phyloP scores from a whole-genome alignment of 2,888 invertebrate species.

The Gari tellinella region DNA sequence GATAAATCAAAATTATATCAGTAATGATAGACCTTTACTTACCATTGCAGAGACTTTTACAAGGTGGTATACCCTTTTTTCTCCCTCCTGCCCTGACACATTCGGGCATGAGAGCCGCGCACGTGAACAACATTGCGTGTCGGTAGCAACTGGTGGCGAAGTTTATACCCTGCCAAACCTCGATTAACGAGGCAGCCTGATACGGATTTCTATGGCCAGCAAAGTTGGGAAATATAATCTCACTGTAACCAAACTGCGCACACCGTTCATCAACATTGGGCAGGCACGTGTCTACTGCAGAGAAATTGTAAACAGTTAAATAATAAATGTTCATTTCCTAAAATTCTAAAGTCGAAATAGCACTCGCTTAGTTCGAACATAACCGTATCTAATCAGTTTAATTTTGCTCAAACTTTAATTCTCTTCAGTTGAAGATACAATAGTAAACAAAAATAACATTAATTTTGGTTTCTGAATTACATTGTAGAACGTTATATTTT shows the following conservation, averaged over 20 bases:
- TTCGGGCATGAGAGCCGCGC: constrained; percentile 71
- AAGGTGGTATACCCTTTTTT: constrained; percentile 73
- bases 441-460: too few relatives aligned
- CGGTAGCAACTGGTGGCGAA: constrained; percentile 72
- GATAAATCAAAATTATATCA: too few relatives aligned
- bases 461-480: too few relatives aligned
- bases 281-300: constrained; percentile 64
- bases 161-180: constrained; percentile 62
- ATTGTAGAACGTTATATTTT: too few relatives aligned
- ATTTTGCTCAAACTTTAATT: too few relatives aligned
- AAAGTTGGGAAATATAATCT: constrained; percentile 72
- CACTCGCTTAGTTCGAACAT: too few relatives aligned
- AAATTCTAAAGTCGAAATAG: too few relatives aligned
- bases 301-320: too few relatives aligned
- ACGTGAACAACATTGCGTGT: constrained; percentile 68
- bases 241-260: constrained; percentile 58
- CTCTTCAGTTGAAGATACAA: too few relatives aligned
- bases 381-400: too few relatives aligned
- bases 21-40: too few relatives aligned
- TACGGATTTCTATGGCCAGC: constrained; percentile 59
- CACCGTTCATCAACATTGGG: constrained; percentile 55
- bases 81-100: constrained; percentile 64
- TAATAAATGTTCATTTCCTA: too few relatives aligned
- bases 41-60: constrained; percentile 77
- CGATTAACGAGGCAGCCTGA: constrained; percentile 49